A percentile compares a stretch with the other conserved stretches of the same genome.
phyloP scores from a whole-genome alignment of 2,888 invertebrate genomes.

The Kryphioiulus occultus region DNA sequence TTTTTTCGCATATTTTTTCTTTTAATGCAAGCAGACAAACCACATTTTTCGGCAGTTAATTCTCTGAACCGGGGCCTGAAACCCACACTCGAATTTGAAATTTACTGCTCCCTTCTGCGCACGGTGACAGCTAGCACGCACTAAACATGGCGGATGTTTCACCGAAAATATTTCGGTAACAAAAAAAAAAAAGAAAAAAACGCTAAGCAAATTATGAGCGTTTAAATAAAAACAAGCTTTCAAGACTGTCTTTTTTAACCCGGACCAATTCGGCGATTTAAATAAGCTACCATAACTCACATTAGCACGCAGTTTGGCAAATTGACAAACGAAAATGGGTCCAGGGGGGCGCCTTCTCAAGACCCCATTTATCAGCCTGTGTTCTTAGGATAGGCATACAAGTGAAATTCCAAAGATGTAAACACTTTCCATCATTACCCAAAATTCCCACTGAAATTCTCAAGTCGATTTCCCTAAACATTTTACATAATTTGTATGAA shows the following conservation, averaged over 20 bases:
- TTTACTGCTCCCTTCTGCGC: not conserved
- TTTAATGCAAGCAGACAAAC: not conserved
- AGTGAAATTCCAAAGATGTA: no score
- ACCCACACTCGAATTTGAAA: not conserved
- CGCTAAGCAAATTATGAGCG: not conserved
- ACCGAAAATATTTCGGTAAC: no score
- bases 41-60: not conserved
- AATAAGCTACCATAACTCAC: not conserved
- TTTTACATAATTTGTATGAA: no score
- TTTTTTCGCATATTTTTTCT: not conserved
- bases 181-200: not conserved
- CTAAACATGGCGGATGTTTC: not conserved
- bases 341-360: not conserved
- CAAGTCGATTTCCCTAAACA: no score
- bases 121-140: not conserved
- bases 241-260: not conserved
- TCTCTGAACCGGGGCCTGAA: not conserved
- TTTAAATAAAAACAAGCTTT: not conserved
- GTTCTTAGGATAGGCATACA: no score
- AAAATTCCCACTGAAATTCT: no score
- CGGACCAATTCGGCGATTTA: not conserved
- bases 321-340: not conserved
- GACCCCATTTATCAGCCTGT: no score
- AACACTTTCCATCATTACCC: no score
- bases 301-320: not conserved